phyloP scores from a whole-genome alignment of 2,888 invertebrate genomes.

The Pheosia gnoma region DNA sequence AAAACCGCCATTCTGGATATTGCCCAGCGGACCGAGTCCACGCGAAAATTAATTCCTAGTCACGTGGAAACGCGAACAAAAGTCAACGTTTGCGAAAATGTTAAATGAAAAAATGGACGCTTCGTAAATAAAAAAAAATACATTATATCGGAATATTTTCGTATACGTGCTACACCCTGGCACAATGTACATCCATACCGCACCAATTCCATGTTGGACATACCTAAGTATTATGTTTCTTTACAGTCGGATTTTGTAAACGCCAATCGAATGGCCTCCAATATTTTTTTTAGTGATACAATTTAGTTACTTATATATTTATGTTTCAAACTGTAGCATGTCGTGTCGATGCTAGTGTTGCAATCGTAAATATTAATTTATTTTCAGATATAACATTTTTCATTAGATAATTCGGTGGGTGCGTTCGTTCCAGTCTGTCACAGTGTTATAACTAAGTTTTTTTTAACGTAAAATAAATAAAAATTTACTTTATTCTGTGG shows the following conservation, averaged over 20 bases:
- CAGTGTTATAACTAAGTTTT: no score
- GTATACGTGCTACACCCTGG: slow-evolving; percentile 46
- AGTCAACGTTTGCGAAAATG: slow-evolving; percentile 23
- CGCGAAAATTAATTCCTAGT: slow-evolving; percentile 15
- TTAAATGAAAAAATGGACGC: slow-evolving; percentile 27
- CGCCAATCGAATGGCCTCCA: slow-evolving; percentile 17
- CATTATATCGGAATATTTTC: slow-evolving; percentile 45
- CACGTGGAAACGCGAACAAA: slow-evolving; percentile 19
- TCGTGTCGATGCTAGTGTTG: slow-evolving; percentile 14
- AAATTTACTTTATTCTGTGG: no score
- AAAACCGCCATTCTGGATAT: background rate
- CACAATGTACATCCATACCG: slow-evolving; percentile 59
- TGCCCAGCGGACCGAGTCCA: slow-evolving; percentile 13
- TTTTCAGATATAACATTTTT: background rate
- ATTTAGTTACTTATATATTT: slow-evolving; percentile 25
- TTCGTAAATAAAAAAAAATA: slow-evolving; percentile 44
- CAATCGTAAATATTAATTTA: background rate
- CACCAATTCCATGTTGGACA: slow-evolving; percentile 27
- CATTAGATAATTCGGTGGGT: background rate
- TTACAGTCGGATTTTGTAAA: slow-evolving; percentile 24
- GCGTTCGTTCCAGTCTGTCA: no score
- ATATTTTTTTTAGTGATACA: slow-evolving; percentile 8
- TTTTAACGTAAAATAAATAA: no score
- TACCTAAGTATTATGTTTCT: slow-evolving; percentile 9
- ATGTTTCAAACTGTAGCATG: slow-evolving; percentile 26